A percentile compares a stretch with the other conserved stretches of the same genome.
These are phyloP conservation scores for Hydrophis major DNA, from an alignment of 2,797 vertebrate genomes.

Conservation along the genomic window DNA sequence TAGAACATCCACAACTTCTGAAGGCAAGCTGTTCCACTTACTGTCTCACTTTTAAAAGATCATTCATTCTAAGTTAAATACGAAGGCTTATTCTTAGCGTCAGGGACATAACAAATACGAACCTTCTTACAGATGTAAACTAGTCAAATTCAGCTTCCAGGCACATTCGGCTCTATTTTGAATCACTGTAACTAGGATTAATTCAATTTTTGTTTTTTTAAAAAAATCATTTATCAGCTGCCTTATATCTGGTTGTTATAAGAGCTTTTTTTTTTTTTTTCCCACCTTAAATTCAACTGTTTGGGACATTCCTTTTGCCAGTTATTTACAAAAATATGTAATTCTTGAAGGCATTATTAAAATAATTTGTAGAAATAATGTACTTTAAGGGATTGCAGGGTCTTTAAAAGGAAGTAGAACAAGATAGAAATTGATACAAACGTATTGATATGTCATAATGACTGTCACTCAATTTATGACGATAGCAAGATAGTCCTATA, in stretches of 20 bases:
- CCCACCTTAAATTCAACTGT: not conserved
- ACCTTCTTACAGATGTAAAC: not conserved
- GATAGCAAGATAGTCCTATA: not conserved
- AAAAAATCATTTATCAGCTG: not conserved
- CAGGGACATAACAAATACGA: not conserved
- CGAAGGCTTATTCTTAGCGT: not conserved
- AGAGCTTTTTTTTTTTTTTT: accelerated
- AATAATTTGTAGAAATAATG: not conserved
- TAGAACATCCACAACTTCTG: too few species aligned
- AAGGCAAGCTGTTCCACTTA: too few species aligned
- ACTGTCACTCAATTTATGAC: not conserved
- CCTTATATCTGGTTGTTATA: not conserved
- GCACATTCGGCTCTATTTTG: not conserved
- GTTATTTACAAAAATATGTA: not conserved
- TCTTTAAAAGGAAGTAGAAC: not conserved
- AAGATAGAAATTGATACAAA: not conserved
- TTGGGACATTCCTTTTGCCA: not conserved
- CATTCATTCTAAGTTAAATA: not conserved
- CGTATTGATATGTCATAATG: not conserved
- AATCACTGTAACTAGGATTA: not conserved
- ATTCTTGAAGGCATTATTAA: not conserved
- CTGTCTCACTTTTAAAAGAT: not conserved
- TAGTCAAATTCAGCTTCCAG: not conserved
- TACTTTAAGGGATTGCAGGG: not conserved
- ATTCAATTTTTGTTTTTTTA: not conserved